phyloP scores from a whole-genome alignment of 1,140 invertebrate genomes.

The Pemphigus obesinymphae region DNA sequence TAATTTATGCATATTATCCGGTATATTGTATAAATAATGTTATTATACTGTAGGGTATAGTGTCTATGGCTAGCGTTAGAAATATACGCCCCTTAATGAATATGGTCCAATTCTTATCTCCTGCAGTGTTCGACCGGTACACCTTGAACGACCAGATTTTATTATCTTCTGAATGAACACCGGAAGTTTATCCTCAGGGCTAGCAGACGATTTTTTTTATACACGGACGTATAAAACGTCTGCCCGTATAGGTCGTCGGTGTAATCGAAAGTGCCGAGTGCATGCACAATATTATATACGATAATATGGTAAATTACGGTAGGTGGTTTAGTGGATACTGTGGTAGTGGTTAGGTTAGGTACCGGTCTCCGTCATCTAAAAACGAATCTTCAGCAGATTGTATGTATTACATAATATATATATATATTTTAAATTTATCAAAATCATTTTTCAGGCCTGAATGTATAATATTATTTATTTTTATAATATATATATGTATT shows the following conservation, averaged over 20 bases:
- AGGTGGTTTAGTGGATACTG: background rate
- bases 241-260: background rate
- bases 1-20: too few species aligned
- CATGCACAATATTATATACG: too few species aligned
- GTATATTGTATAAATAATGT: background rate
- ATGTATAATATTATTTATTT: too few species aligned
- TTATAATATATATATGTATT: too few species aligned
- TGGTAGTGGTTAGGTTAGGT: background rate
- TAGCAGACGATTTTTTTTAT: constrained; percentile 6
- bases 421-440: too few species aligned
- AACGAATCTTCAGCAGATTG: too few species aligned
- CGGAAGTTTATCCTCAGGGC: constrained; percentile 16
- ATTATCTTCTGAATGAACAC: constrained; percentile 11
- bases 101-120: constrained; percentile 8
- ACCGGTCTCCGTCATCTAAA: too few species aligned
- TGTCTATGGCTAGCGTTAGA: background rate
- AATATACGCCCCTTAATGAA: constrained; percentile 1
- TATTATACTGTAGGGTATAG: background rate
- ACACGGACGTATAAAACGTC: background rate
- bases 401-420: too few species aligned
- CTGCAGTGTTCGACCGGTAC: background rate
- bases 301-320: too few species aligned
- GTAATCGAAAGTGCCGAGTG: background rate
- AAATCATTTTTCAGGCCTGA: too few species aligned
- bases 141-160: background rate